Evolutionary conservation across 2,888 invertebrate species (phyloP).

Genomic region (Idaea aversata): DNA sequence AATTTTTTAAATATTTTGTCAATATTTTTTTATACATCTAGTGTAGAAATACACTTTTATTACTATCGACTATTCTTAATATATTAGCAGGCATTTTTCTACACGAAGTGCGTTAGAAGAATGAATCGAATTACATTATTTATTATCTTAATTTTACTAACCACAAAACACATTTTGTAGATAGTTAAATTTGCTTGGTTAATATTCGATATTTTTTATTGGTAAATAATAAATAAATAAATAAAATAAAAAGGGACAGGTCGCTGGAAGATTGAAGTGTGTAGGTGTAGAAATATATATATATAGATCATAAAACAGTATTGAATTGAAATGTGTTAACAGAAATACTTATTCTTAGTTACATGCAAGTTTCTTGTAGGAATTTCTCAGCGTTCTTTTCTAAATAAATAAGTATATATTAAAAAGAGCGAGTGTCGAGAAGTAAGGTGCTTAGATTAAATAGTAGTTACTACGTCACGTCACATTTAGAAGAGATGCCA

Average conservation of each 20-base stretch:
- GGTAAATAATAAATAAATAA: slow-evolving; percentile 35
- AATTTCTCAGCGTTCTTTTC: background rate
- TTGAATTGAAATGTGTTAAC: background rate
- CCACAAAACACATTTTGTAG: slow-evolving; percentile 51
- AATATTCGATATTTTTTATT: slow-evolving; percentile 40
- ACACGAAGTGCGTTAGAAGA: slow-evolving; percentile 68
- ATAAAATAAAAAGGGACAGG: slow-evolving; percentile 27
- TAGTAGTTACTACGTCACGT: slow-evolving; percentile 25
- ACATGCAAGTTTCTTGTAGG: slow-evolving; percentile 1
- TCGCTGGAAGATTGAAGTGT: slow-evolving; percentile 44
- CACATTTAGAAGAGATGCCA: slow-evolving; percentile 41
- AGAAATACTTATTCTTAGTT: slow-evolving; percentile 12
- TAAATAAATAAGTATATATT: slow-evolving; percentile 1
- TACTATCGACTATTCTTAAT: slow-evolving; percentile 56
- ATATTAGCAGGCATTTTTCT: slow-evolving; percentile 70
- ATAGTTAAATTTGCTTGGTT: slow-evolving; percentile 78
- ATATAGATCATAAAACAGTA: slow-evolving; percentile 14
- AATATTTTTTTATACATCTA: slow-evolving; percentile 57
- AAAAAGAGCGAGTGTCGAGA: slow-evolving; percentile 12
- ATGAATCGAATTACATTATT: slow-evolving; percentile 39
- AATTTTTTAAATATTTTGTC: slow-evolving; percentile 51
- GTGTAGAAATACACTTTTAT: slow-evolving; percentile 49
- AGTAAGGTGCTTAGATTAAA: slow-evolving; percentile 8
- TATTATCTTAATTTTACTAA: slow-evolving; percentile 48
- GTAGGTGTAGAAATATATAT: slow-evolving; percentile 23